These are phyloP conservation scores for Alosa sapidissima DNA, from an alignment of 2,797 vertebrate genomes.

Conservation along the genomic window DNA sequence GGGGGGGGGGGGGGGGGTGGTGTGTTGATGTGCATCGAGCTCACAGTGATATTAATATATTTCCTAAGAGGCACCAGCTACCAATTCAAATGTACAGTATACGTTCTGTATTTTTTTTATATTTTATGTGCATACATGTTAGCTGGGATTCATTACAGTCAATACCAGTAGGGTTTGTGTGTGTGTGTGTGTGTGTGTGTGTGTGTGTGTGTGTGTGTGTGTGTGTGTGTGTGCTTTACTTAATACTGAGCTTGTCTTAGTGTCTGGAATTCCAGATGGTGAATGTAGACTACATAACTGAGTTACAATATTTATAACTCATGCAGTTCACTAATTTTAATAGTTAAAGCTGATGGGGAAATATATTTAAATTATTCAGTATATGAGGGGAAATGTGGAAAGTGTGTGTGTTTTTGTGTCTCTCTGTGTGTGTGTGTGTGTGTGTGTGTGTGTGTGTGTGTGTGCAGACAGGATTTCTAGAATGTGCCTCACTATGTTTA, in stretches of 20 bases:
- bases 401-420: background rate
- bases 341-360: background rate
- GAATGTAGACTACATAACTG: background rate
- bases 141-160: background rate
- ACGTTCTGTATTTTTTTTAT: background rate
- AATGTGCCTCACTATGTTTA: background rate
- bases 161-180: background rate
- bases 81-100: background rate
- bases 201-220: no score
- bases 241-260: background rate
- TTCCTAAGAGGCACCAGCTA: background rate
- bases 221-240: background rate
- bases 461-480: background rate
- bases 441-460: conserved; percentile 17
- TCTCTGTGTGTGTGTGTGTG: background rate
- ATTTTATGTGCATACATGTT: background rate
- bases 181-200: no score
- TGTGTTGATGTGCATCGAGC: background rate
- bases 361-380: background rate
- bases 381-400: background rate
- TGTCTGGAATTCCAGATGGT: background rate
- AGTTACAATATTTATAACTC: background rate
- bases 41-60: background rate
- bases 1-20: background rate
- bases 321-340: background rate